Evolutionary conservation across 2,797 vertebrate species (phyloP), one percentile per base, ranked within the genome.

Genomic region (Coregonus ussuriensis): DNA sequence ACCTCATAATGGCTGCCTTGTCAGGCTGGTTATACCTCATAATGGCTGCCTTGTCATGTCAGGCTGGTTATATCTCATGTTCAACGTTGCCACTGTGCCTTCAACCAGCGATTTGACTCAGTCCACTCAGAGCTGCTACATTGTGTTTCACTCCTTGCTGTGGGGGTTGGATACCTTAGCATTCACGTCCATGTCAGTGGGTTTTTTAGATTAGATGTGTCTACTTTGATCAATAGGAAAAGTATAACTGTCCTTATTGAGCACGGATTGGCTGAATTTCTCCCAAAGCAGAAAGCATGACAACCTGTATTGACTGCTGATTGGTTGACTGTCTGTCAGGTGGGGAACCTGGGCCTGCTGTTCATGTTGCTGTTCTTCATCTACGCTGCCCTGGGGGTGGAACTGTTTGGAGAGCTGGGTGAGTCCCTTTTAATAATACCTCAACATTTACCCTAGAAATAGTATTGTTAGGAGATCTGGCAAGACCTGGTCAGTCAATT

Each of bases 351-450:
- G 0, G 98, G 98, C 47, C 94, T 99, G 37, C 97, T 99, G 83
- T 99, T 99, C 92, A 97, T 99, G 96, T 89, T 99, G 81, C 95
- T 99, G 16, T 99, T 99, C 91, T 99, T 99, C 93, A 99, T 99
- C 93, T 99, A 99, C 0, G 98, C 98, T 0, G 98, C 98, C 71
- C 89, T 99, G 76, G 98, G 98, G 0, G 98, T 99, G 75, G 98
- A 99, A 85, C 96, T 99, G 74, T 99, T 99, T 47, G 98, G 98
- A 78, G 97, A 98, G 86, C 90, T 99, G 77, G 95, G 98, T 99
- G 85, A 94, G 96, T 92, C 62, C 29, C 3, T 16, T 15, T 2
- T 3, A 63, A 31, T 33, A 18, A 5, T 15, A 6, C 29, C 25
- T n/a, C 16, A 72, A 29, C 25, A 25, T 25, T 25, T 25, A 25